phyloP scores from a whole-genome alignment of 2,888 invertebrate genomes.

The Danaus chrysippus region DNA sequence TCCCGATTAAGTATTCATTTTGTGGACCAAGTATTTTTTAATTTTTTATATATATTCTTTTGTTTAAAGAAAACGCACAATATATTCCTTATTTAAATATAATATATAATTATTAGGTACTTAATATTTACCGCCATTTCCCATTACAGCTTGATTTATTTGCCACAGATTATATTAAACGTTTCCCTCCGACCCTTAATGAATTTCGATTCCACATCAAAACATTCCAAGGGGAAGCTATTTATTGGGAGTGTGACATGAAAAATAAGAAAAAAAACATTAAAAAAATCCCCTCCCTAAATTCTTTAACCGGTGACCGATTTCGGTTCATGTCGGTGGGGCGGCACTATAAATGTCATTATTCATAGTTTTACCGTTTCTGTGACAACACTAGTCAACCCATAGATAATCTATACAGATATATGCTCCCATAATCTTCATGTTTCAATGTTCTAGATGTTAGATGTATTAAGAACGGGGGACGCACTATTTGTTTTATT shows the following conservation, averaged over 20 bases:
- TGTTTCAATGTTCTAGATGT: slow-evolving; percentile 8
- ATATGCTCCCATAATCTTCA: slow-evolving; percentile 3
- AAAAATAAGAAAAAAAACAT: slow-evolving; percentile 19
- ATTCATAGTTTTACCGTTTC: slow-evolving; percentile 58
- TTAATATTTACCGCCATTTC: neutral
- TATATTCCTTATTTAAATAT: neutral
- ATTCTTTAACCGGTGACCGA: slow-evolving; percentile 17
- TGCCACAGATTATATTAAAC: neutral
- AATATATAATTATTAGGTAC: neutral
- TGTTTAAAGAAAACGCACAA: slow-evolving; percentile 3
- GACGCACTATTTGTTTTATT: neutral
- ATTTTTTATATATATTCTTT: too few species aligned
- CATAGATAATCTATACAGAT: slow-evolving; percentile 14
- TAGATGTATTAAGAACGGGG: slow-evolving; percentile 3
- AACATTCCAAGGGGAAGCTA: slow-evolving; percentile 1
- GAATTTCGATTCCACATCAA: slow-evolving; percentile 29
- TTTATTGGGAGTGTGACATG: slow-evolving; percentile 12
- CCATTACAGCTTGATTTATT: neutral
- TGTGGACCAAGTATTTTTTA: too few species aligned
- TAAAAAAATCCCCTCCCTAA: slow-evolving; percentile 13
- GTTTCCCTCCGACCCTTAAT: neutral
- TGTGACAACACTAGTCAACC: slow-evolving; percentile 69
- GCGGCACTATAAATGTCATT: slow-evolving; percentile 56
- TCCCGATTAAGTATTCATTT: too few species aligned
- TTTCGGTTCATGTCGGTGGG: slow-evolving; percentile 38